Conservation (phyloP, 2,888 invertebrate genomes). For the Conchocele bisecta region DNA sequence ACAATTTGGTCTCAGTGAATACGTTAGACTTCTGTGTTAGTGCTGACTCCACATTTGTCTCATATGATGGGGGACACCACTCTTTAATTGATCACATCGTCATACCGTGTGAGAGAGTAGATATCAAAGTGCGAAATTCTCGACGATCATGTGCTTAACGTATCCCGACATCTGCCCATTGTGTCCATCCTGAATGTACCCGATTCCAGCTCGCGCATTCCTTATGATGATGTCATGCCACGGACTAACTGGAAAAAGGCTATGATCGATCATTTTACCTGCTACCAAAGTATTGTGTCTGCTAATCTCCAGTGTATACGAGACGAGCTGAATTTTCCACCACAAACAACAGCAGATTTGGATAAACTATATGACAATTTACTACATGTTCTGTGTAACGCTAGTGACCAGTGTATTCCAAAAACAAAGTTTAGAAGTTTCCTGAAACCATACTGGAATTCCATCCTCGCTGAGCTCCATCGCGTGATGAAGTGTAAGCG, state of each 20-base stretch:
- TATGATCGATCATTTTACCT: no score
- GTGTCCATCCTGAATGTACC: neutral
- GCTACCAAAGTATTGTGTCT: no score
- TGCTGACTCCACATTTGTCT: neutral
- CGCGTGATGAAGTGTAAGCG: neutral
- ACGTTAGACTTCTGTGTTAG: neutral
- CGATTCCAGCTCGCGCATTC: neutral
- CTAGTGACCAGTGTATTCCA: neutral
- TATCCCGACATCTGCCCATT: conserved; percentile 13
- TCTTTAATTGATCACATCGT: conserved; percentile 16
- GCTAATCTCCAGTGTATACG: no score
- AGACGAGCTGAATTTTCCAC: no score
- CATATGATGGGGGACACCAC: neutral
- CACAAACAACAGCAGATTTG: no score
- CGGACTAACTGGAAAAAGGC: no score
- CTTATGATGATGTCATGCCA: no score
- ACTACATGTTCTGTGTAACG: no score
- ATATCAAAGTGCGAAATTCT: conserved; percentile 11
- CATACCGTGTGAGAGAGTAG: conserved; percentile 4
- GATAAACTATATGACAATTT: no score
- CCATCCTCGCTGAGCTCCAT: neutral
- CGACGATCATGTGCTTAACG: conserved; percentile 16
- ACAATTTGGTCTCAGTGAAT: neutral
- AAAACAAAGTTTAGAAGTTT: neutral
- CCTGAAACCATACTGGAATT: conserved; percentile 26